Evolutionary conservation across 2,113 vertebrate species (phyloP).

Genomic region (Chiloscyllium plagiosum): DNA sequence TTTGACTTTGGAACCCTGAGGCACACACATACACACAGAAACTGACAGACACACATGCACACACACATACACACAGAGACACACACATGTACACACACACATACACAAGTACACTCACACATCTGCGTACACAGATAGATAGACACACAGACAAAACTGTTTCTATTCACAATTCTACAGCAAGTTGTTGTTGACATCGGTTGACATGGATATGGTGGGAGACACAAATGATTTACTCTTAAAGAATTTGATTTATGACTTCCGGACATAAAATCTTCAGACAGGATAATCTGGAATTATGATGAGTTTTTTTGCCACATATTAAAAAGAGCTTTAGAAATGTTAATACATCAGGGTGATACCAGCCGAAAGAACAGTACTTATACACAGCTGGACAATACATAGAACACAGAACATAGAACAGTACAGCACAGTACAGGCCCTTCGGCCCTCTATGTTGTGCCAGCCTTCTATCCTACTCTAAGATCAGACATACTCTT

Average conservation of each 20-base stretch:
- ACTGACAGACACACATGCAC: too few species aligned
- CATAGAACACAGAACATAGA: too few species aligned
- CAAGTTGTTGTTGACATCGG: not conserved
- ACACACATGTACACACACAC: too few species aligned
- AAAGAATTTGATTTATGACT: not conserved
- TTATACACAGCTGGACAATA: too few species aligned
- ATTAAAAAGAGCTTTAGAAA: not conserved
- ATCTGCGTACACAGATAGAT: too few species aligned
- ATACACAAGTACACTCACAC: too few species aligned
- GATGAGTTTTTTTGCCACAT: not conserved
- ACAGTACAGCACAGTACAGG: too few species aligned
- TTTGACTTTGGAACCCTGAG: not conserved
- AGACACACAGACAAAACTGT: not conserved
- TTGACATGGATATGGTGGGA: not conserved
- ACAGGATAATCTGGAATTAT: not conserved
- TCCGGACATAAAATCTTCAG: not conserved
- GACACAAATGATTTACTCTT: not conserved
- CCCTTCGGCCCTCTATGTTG: too few species aligned
- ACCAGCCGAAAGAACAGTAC: not conserved
- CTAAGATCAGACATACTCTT: too few species aligned
- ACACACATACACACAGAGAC: too few species aligned
- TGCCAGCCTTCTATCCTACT: too few species aligned
- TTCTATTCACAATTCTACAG: not conserved
- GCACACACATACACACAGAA: too few species aligned
- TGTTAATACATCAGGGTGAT: not conserved